phyloP scores from a whole-genome alignment of 2,797 vertebrate species.

The Gallinago stenura region DNA sequence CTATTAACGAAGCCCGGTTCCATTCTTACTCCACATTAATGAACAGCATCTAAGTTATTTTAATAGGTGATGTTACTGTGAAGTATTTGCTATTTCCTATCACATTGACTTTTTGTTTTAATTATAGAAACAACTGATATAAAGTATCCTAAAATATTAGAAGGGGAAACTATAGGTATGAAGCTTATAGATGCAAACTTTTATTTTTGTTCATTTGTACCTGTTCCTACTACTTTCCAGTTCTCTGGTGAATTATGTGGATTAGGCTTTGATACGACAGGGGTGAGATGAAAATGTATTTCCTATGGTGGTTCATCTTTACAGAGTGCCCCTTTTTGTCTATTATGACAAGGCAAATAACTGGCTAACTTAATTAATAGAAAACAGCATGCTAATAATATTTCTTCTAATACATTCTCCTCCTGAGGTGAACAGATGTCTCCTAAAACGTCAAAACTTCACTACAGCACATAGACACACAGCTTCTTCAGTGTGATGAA shows the following conservation, averaged over 20 bases:
- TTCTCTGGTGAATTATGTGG: background rate
- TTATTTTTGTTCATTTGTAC: background rate
- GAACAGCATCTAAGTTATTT: background rate
- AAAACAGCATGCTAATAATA: background rate
- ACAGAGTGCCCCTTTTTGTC: background rate
- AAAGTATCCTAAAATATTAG: background rate
- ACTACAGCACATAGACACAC: too few species aligned
- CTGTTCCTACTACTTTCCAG: background rate
- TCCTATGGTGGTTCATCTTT: background rate
- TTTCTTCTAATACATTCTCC: too few species aligned
- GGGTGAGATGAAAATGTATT: background rate
- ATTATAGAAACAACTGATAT: background rate
- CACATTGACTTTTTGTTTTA: background rate
- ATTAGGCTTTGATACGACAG: background rate
- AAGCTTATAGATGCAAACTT: background rate
- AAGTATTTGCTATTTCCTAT: background rate
- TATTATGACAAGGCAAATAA: background rate
- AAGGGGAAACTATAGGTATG: background rate
- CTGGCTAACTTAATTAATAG: background rate
- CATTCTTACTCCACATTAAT: background rate
- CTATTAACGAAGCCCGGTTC: background rate
- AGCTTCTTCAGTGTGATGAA: too few species aligned
- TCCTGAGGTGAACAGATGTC: too few species aligned
- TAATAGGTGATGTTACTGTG: background rate
- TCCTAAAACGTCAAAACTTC: too few species aligned